Base-by-base conservation (phyloP, 2,888 invertebrate species). In the Acanthosepion lycidas region DNA sequence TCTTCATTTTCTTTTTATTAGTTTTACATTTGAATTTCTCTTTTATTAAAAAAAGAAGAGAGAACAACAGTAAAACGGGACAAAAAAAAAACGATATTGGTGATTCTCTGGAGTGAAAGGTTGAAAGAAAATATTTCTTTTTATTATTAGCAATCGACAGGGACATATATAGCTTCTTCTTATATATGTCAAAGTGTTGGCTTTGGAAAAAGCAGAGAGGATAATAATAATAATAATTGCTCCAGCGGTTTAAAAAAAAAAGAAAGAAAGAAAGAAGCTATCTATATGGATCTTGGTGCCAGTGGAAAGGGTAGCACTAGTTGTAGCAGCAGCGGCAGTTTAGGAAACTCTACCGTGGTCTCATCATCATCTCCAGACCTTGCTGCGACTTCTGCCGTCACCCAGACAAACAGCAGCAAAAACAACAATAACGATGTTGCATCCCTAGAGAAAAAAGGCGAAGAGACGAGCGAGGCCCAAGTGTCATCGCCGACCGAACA, bases 271-370 rank as follows among this genome's bases (percentile, higher is more conserved):
- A 59, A 59, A 59, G 59, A 78, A 78, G n/a, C n/a, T 8, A 78
- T n/a, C 78, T 78, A 33, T 78, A 78, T 78, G 78, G 78, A 78
- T 78, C 78, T n/a, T n/a, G n/a, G 78, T 78, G n/a, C n/a, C n/a
- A 78, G n/a, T 78, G 78, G 78, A 78, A 78, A 78, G n/a, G 78
- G 78, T 78, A 78, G 78, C 78, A 78, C n/a, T 78, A 33, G 78
- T 78, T 78, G 78, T 78, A 78, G 78, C 78, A 78, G 78, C n/a
- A 64, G 64, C 26, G 64, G 64, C 28, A 78, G 78, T 78, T 78
- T 78, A 12, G 78, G 9, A 78, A 78, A 78, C 4, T 78, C 78
- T n/a, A 78, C 23, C 9, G n/a, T 78, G n/a, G 78, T 78, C 15
- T 78, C 78, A 15, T 78, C 78, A 12, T 78, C 78, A 5, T 78